A percentile compares a stretch with the other conserved stretches of the same genome.
These are phyloP conservation scores for Ruditapes philippinarum DNA, from an alignment of 1,140 invertebrate species.

Conservation along the genomic window DNA sequence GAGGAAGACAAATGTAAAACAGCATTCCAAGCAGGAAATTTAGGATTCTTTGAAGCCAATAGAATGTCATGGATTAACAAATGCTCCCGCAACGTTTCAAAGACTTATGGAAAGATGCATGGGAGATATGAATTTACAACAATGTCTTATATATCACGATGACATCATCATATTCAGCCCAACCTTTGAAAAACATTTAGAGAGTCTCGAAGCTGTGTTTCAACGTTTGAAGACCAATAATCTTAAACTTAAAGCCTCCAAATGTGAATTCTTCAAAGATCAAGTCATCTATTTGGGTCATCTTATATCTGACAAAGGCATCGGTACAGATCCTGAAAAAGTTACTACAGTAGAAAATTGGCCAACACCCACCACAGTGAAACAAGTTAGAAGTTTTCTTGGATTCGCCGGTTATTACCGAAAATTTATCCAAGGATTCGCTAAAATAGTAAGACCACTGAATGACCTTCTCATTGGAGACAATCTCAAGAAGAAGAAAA, in stretches of 20 bases:
- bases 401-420: slow-evolving; percentile 3
- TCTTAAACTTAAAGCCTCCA: not conserved
- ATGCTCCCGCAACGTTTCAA: slow-evolving; percentile 10
- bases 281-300: not conserved
- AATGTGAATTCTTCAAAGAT: not conserved
- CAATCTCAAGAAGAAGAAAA: not conserved
- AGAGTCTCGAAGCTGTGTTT: not conserved
- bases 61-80: not conserved
- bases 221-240: not conserved
- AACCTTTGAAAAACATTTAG: slow-evolving; percentile 17
- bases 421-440: not conserved
- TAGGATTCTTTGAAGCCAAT: slow-evolving; percentile 30
- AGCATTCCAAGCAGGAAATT: not conserved
- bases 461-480: not conserved
- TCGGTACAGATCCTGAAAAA: not conserved
- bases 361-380: not conserved
- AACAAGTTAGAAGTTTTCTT: not conserved
- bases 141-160: slow-evolving; percentile 5
- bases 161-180: slow-evolving; percentile 1
- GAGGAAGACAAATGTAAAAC: not conserved
- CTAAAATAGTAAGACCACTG: too few relatives aligned
- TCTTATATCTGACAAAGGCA: not conserved
- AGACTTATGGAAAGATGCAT: not conserved
- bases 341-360: too few relatives aligned
- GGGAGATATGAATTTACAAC: not conserved